phyloP scores from a whole-genome alignment of 2,113 vertebrate species.

The Petroica traversi region DNA sequence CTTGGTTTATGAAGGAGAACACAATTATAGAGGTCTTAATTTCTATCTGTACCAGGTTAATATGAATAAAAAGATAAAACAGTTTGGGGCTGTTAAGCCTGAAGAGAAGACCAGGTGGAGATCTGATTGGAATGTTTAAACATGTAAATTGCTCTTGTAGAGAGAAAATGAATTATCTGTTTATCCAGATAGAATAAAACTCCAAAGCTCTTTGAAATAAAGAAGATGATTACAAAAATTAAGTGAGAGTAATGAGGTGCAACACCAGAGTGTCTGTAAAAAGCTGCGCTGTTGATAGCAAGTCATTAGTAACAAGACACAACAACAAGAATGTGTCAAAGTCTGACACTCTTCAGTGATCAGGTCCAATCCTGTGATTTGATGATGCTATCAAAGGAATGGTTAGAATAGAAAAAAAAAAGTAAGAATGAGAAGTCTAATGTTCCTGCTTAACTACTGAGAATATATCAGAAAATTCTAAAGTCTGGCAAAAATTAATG shows the following conservation, averaged over 20 bases:
- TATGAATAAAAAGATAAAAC: not conserved
- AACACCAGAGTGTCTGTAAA: not conserved
- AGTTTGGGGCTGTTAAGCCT: not conserved
- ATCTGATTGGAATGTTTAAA: not conserved
- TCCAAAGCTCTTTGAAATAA: not conserved
- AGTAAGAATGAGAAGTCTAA: not conserved
- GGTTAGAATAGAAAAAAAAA: not conserved
- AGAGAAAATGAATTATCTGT: not conserved
- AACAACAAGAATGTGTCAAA: not conserved
- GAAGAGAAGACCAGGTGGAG: not conserved
- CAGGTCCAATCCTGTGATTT: rapidly evolving
- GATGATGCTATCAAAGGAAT: not conserved
- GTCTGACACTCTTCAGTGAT: not conserved
- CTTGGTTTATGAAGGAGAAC: not conserved
- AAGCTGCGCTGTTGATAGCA: not conserved
- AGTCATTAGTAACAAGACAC: not conserved
- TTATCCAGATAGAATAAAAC: not conserved
- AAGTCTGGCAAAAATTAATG: not conserved
- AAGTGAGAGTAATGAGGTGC: not conserved
- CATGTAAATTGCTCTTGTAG: not conserved
- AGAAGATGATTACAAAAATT: not conserved
- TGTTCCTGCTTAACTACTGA: not conserved
- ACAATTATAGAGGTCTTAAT: not conserved
- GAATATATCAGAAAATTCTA: not conserved
- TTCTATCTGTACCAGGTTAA: not conserved